Evolutionary conservation across 2,888 invertebrate species (phyloP).

Genomic region (Sinotaia quadrata): DNA sequence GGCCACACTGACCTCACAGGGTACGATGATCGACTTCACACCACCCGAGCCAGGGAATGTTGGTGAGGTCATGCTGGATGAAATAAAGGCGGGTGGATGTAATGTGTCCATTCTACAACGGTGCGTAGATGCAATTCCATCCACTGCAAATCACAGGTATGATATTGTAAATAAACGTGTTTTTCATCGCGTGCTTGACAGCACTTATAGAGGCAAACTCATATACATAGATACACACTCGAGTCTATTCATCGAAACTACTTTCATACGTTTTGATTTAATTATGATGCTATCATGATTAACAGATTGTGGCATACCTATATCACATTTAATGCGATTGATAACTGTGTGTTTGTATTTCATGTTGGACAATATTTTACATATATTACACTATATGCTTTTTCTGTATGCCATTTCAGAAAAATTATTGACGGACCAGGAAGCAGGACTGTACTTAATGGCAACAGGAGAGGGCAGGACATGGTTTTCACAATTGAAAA

Average conservation of each 20-base stretch:
- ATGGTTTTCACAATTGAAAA: constrained; percentile 51
- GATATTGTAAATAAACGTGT: too few species aligned
- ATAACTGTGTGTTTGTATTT: too few species aligned
- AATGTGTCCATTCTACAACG: background rate
- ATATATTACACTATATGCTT: background rate
- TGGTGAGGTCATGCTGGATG: background rate
- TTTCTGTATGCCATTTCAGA: constrained; percentile 29
- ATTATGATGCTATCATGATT: too few species aligned
- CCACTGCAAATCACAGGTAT: background rate
- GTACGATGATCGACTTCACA: constrained; percentile 1
- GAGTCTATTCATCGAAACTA: too few species aligned
- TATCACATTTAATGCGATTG: too few species aligned
- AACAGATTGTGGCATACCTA: too few species aligned
- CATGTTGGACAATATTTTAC: too few species aligned
- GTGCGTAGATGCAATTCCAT: background rate
- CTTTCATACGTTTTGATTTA: too few species aligned
- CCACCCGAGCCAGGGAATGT: background rate
- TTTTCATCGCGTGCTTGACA: too few species aligned
- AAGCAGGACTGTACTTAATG: constrained; percentile 53
- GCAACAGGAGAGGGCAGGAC: constrained; percentile 47
- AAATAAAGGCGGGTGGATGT: background rate
- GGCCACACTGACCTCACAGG: constrained; percentile 5
- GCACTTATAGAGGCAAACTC: too few species aligned
- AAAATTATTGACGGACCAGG: constrained; percentile 52
- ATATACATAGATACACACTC: too few species aligned